Conservation (phyloP, 2,888 invertebrate species). For the Pomacea canaliculata region DNA sequence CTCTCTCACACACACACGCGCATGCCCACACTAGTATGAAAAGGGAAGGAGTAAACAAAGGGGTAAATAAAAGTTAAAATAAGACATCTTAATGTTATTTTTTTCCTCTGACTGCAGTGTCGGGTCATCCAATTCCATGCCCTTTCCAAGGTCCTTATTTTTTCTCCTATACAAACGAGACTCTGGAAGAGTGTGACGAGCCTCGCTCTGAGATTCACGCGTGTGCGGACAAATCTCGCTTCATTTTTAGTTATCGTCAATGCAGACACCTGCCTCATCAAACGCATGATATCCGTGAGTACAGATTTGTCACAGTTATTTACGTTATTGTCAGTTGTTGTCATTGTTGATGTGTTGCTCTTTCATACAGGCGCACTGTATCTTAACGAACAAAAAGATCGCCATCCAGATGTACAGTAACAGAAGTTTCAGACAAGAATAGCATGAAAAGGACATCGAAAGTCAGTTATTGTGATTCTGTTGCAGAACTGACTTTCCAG, state of each 20-base stretch:
- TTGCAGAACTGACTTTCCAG: conserved; percentile 45
- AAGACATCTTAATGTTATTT: too few species aligned
- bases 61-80: too few species aligned
- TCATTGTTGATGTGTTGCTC: not conserved
- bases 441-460: not conserved
- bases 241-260: conserved; percentile 91
- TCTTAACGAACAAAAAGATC: too few species aligned
- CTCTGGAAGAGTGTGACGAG: conserved; percentile 83
- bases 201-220: conserved; percentile 93
- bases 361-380: too few species aligned
- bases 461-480: not conserved
- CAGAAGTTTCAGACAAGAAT: too few species aligned
- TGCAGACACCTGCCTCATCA: conserved; percentile 79
- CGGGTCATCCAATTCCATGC: conserved; percentile 83
- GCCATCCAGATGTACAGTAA: too few species aligned
- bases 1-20: too few species aligned
- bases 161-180: conserved; percentile 84
- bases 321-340: not conserved
- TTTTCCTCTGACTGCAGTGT: conserved; percentile 44
- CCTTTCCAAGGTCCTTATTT: conserved; percentile 91
- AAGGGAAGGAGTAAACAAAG: too few species aligned
- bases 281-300: conserved; percentile 53
- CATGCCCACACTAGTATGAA: too few species aligned
- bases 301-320: not conserved
- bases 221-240: conserved; percentile 91